These are phyloP conservation scores for Pinctada fucata DNA, from an alignment of 2,888 invertebrate genomes.

Conservation along the genomic window DNA sequence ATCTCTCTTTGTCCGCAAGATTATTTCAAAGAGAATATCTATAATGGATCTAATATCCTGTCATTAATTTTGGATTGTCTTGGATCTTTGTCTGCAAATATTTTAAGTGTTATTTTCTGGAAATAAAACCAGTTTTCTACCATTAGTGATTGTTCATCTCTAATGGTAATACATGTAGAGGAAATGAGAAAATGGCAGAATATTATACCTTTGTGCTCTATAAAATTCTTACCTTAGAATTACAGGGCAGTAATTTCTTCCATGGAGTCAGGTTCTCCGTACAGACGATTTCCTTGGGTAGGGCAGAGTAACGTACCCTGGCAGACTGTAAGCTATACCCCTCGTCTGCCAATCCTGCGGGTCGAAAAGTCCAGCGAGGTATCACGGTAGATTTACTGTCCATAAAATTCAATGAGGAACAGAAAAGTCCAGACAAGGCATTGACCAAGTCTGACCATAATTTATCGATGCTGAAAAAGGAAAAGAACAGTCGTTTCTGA, in stretches of 20 bases:
- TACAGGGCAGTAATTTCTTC: slow-evolving; percentile 97
- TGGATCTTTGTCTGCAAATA: too few species aligned
- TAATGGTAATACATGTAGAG: too few species aligned
- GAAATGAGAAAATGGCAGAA: too few species aligned
- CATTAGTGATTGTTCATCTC: too few species aligned
- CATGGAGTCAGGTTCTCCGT: slow-evolving; percentile 99
- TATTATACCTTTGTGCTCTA: too few species aligned
- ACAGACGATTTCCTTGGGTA: slow-evolving; percentile 97
- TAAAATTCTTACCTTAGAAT: slow-evolving; percentile 78
- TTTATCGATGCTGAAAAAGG: slow-evolving; percentile 83
- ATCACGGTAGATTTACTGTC: slow-evolving; percentile 86
- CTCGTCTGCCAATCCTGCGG: slow-evolving; percentile 82
- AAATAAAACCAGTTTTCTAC: too few species aligned
- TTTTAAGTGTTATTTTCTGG: too few species aligned
- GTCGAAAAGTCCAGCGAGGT: slow-evolving; percentile 90
- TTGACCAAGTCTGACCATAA: slow-evolving; percentile 91
- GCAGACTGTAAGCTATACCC: slow-evolving; percentile 77
- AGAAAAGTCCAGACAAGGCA: slow-evolving; percentile 94
- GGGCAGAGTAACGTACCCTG: slow-evolving; percentile 84
- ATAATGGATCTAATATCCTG: too few species aligned
- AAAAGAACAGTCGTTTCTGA: background rate
- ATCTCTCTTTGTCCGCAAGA: too few species aligned
- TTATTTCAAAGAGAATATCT: too few species aligned
- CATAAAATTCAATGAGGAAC: slow-evolving; percentile 97
- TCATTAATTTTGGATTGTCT: too few species aligned